Evolutionary conservation across 2,797 vertebrate species (phyloP).

Genomic region (Pterois miles): DNA sequence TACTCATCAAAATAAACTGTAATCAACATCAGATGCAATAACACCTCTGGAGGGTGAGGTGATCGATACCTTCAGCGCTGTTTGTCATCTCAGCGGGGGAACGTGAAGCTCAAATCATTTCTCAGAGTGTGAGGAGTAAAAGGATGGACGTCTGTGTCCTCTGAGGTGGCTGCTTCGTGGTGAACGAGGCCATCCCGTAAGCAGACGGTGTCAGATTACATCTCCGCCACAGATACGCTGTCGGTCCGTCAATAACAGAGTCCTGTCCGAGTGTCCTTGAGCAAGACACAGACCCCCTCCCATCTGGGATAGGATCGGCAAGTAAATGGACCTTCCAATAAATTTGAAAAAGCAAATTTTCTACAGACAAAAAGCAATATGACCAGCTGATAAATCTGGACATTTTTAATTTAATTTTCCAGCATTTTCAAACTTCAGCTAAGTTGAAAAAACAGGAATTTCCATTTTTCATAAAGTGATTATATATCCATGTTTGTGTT

Average conservation of each 20-base stretch:
- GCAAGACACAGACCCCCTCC: slow-evolving; percentile 1
- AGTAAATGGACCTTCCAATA: background rate
- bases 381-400: background rate
- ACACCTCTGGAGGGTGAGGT: slow-evolving; percentile 7
- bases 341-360: background rate
- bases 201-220: slow-evolving; percentile 44
- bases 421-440: too few species aligned
- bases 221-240: slow-evolving; percentile 30
- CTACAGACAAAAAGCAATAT: background rate
- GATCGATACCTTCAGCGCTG: slow-evolving; percentile 21
- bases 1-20: slow-evolving; percentile 41
- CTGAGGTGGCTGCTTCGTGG: slow-evolving; percentile 11
- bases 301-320: background rate
- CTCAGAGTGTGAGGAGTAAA: background rate
- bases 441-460: too few species aligned
- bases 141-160: background rate
- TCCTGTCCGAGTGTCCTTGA: slow-evolving; percentile 42
- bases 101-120: slow-evolving; percentile 2
- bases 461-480: too few species aligned
- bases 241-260: slow-evolving; percentile 27
- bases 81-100: slow-evolving; percentile 13
- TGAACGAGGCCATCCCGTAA: slow-evolving; percentile 32
- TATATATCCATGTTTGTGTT: too few species aligned
- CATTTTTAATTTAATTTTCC: background rate
- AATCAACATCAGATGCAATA: slow-evolving; percentile 23